Conservation (phyloP, 2,888 invertebrate species). For the Pseudococcus longispinus region DNA sequence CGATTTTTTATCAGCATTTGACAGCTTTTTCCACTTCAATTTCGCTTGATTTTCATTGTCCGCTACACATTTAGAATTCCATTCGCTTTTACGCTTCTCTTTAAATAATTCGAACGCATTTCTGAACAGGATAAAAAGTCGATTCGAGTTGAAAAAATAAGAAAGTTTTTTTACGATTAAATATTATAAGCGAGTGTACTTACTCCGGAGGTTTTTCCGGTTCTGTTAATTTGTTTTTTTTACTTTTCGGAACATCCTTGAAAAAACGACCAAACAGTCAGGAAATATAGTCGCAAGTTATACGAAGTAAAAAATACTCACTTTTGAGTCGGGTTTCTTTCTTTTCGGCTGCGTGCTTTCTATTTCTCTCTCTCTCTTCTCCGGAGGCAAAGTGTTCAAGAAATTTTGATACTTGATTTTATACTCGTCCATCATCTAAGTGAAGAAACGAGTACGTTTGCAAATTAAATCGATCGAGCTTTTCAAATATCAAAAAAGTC, state of each 20-base stretch:
- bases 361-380: slow-evolving; percentile 52
- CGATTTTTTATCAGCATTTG: background rate
- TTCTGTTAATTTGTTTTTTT: slow-evolving; percentile 48
- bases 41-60: slow-evolving; percentile 5
- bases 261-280: background rate
- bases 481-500: background rate
- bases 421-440: slow-evolving; percentile 51
- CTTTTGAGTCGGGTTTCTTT: background rate
- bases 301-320: background rate
- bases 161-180: background rate
- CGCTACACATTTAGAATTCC: slow-evolving; percentile 33
- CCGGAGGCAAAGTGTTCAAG: slow-evolving; percentile 52
- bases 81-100: slow-evolving; percentile 41
- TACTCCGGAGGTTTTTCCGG: slow-evolving; percentile 55
- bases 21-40: slow-evolving; percentile 53
- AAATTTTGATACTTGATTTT: slow-evolving; percentile 53
- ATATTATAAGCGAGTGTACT: slow-evolving; percentile 21
- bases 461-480: too few relatives aligned
- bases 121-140: background rate
- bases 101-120: slow-evolving; percentile 56
- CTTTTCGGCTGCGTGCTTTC: slow-evolving; percentile 27
- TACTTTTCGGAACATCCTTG: background rate
- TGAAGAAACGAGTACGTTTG: background rate
- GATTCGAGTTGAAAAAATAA: background rate
- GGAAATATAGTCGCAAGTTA: background rate